Evolutionary conservation across 2,113 vertebrate species (phyloP).

Genomic region (Gymnorhina tibicen): DNA sequence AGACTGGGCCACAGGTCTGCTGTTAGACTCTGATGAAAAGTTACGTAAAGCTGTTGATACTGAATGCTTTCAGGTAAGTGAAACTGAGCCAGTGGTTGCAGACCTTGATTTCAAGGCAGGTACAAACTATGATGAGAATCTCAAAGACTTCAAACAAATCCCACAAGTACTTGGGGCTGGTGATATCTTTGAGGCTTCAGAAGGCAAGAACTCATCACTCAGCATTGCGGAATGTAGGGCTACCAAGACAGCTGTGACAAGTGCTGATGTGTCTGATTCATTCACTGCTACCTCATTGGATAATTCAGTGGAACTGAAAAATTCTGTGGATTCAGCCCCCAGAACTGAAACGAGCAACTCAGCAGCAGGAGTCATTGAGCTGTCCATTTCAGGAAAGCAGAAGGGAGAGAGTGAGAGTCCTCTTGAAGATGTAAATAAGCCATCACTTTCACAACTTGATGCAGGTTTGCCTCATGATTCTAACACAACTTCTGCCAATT

Average conservation of each 20-base stretch:
- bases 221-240: not conserved
- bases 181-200: not conserved
- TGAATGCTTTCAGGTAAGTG: conserved; percentile 23
- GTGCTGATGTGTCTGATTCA: not conserved
- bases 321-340: not conserved
- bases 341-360: not conserved
- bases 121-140: not conserved
- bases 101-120: conserved; percentile 47
- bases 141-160: not conserved
- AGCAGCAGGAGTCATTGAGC: not conserved
- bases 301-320: not conserved
- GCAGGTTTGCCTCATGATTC: not conserved
- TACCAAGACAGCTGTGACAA: not conserved
- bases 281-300: not conserved
- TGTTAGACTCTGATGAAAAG: conserved; percentile 91
- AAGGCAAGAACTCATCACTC: not conserved
- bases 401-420: not conserved
- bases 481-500: not conserved
- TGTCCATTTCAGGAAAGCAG: not conserved
- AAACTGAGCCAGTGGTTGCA: not conserved
- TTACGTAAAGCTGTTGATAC: conserved; percentile 76
- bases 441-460: not conserved
- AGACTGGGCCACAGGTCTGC: conserved; percentile 90
- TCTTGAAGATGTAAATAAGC: not conserved
- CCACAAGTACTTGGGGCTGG: not conserved